A percentile compares a stretch with the other conserved stretches of the same genome.
Conservation (phyloP, 2,888 invertebrate genomes). For the Archips crataeganus region DNA sequence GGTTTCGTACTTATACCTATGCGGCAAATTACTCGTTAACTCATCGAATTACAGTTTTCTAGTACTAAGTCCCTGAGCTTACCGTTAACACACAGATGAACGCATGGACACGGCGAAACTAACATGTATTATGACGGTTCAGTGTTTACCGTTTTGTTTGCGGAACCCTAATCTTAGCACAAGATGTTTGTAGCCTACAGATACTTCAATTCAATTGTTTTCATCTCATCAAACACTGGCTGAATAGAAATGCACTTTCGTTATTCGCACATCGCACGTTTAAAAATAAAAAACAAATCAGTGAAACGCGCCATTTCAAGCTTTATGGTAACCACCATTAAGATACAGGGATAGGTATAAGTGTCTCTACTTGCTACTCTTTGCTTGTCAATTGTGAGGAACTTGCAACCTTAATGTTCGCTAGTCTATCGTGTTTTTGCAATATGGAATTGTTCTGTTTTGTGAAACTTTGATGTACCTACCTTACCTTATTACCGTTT, state of each 20-base stretch:
- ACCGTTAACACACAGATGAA: too few species aligned
- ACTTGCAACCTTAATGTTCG: conserved; percentile 29
- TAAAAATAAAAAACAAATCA: not conserved
- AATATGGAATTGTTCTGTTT: conserved; percentile 34
- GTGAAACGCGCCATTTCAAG: not conserved
- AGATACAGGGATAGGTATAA: not conserved
- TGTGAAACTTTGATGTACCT: conserved; percentile 29
- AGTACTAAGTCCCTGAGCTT: too few species aligned
- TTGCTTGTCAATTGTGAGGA: conserved; percentile 16
- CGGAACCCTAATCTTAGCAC: too few species aligned
- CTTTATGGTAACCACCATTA: not conserved
- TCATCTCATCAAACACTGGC: not conserved
- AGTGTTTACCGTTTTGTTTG: too few species aligned
- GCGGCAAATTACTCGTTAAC: too few species aligned
- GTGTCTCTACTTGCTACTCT: not conserved
- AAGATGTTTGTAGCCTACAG: too few species aligned
- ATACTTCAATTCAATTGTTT: too few species aligned
- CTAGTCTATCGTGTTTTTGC: conserved; percentile 37
- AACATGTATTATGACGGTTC: too few species aligned
- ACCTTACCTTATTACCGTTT: conserved; percentile 25
- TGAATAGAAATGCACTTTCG: not conserved
- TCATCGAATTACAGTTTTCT: too few species aligned
- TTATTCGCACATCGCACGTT: not conserved
- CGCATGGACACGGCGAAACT: too few species aligned
- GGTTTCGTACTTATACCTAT: too few species aligned